These are phyloP conservation scores for Strigamia transsilvanica DNA, from an alignment of 2,888 invertebrate species.

Conservation along the genomic window DNA sequence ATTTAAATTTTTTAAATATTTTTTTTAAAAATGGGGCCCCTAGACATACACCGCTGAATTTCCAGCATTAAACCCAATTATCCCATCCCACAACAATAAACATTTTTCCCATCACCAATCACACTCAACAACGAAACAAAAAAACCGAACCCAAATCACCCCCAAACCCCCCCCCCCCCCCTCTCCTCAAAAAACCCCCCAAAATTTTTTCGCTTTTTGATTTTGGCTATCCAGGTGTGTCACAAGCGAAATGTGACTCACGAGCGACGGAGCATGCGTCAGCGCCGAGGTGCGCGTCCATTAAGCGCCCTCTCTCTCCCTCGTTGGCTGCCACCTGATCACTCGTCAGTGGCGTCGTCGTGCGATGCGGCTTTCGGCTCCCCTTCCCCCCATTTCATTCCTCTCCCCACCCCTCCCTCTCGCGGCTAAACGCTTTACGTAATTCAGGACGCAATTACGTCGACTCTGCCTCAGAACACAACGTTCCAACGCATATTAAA, in stretches of 20 bases:
- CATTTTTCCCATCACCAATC: too few species aligned
- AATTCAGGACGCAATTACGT: conserved; percentile 30
- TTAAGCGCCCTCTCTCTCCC: conserved; percentile 27
- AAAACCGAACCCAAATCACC: background rate
- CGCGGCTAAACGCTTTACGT: conserved; percentile 30
- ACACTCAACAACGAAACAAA: too few species aligned
- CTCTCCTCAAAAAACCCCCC: background rate
- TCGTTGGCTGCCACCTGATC: conserved; percentile 26
- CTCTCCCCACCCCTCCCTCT: background rate
- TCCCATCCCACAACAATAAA: too few species aligned
- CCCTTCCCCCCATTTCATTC: background rate
- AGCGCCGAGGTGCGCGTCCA: conserved; percentile 26
- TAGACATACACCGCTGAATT: too few species aligned
- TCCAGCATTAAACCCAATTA: too few species aligned
- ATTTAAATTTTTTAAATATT: too few species aligned
- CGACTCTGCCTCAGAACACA: background rate
- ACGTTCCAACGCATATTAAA: conserved; percentile 12
- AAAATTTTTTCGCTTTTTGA: background rate
- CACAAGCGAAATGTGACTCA: conserved; percentile 17
- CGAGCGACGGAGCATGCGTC: conserved; percentile 21
- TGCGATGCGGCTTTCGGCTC: background rate
- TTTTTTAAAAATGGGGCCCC: too few species aligned
- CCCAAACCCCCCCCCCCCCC: too few species aligned
- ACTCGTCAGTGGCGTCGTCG: conserved; percentile 30
- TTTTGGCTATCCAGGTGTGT: conserved; percentile 4